Evolutionary conservation across 2,797 vertebrate genomes (phyloP).

Genomic region (Tympanoctomys barrerae): DNA sequence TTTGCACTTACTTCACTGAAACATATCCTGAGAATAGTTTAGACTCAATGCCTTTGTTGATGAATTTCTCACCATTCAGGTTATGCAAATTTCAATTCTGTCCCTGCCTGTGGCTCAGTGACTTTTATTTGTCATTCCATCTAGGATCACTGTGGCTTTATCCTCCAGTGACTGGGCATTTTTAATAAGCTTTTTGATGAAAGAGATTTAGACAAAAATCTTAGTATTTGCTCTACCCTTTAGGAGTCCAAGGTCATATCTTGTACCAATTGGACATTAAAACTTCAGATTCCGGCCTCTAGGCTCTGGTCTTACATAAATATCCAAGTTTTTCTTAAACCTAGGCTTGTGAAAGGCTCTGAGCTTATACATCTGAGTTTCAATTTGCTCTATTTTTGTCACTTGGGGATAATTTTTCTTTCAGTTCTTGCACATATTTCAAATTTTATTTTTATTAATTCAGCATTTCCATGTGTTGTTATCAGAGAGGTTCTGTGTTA

Average conservation of each 20-base stretch:
- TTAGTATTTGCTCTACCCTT: background rate
- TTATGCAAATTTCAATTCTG: background rate
- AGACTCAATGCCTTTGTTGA: background rate
- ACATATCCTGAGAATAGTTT: background rate
- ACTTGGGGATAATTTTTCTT: background rate
- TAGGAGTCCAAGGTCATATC: background rate
- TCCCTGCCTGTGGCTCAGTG: background rate
- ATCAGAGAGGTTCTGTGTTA: background rate
- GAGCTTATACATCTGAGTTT: background rate
- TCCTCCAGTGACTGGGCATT: background rate
- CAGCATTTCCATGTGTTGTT: constrained; percentile 1
- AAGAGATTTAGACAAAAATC: background rate
- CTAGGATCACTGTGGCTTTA: background rate
- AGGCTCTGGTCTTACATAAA: background rate
- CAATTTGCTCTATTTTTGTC: background rate
- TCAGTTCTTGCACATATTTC: background rate
- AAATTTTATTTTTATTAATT: background rate
- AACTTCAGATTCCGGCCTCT: background rate
- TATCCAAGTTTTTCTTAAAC: background rate
- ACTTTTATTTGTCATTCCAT: background rate
- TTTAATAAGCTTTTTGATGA: background rate
- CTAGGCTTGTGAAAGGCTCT: background rate
- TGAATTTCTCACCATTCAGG: background rate
- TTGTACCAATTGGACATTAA: background rate
- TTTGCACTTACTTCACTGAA: background rate